phyloP scores from a whole-genome alignment of 1,140 invertebrate species.

The Yoshiicerus persimilis region DNA sequence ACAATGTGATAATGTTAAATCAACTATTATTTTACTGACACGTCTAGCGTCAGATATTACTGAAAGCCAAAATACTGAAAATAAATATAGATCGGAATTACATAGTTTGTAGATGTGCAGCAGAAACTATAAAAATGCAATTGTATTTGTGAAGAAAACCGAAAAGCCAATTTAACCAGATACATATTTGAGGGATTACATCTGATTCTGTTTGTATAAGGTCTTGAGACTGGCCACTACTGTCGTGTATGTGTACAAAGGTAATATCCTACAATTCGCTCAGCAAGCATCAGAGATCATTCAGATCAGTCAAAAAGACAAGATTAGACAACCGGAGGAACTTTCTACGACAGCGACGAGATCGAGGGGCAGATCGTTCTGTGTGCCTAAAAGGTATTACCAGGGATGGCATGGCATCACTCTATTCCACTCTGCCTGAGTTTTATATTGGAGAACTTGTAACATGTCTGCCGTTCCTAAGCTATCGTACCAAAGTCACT shows the following conservation, averaged over 20 bases:
- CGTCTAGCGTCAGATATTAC: no score
- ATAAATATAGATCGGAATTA: no score
- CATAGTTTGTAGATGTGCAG: no score
- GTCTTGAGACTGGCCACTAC: no score
- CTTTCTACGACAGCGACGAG: not conserved
- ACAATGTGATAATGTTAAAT: no score
- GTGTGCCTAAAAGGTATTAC: not conserved
- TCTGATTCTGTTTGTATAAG: no score
- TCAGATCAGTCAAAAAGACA: not conserved
- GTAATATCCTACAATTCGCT: not conserved
- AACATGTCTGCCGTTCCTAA: not conserved
- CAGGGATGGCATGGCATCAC: not conserved
- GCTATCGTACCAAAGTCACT: not conserved
- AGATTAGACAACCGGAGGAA: not conserved
- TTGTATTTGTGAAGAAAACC: no score
- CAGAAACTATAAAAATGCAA: no score
- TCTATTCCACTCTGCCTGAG: not conserved
- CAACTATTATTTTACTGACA: no score
- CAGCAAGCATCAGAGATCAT: not conserved
- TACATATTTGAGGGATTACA: no score
- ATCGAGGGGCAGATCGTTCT: not conserved
- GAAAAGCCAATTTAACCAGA: no score
- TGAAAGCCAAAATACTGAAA: no score
- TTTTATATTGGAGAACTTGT: not conserved
- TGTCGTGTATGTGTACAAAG: not conserved